Evolutionary conservation across 2,113 vertebrate genomes (phyloP).

Genomic region (Pangasianodon gigas): DNA sequence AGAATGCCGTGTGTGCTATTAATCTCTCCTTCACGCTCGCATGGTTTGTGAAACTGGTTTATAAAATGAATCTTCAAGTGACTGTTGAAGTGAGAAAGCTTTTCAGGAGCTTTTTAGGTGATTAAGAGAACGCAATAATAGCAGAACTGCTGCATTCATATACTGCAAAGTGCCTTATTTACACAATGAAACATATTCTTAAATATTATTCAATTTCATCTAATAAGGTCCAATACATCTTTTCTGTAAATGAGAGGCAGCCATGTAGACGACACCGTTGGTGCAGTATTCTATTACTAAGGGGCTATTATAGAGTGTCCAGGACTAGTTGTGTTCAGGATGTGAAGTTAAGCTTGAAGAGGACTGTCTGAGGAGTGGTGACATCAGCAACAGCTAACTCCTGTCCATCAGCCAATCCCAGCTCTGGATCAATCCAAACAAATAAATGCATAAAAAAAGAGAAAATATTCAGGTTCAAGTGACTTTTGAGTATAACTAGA

Average conservation of each 20-base stretch:
- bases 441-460: neutral
- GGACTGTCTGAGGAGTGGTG: conserved; percentile 91
- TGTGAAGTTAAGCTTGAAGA: conserved; percentile 91
- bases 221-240: neutral
- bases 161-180: conserved; percentile 23
- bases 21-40: neutral
- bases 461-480: neutral
- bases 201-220: conserved; percentile 28
- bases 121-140: neutral
- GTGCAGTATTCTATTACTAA: neutral
- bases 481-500: neutral
- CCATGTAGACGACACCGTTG: neutral
- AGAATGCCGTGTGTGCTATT: neutral
- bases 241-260: neutral
- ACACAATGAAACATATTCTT: conserved; percentile 23
- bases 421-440: conserved; percentile 73
- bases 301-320: neutral
- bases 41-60: neutral
- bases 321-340: conserved; percentile 22
- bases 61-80: neutral
- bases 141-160: neutral
- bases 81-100: neutral
- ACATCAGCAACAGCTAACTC: conserved; percentile 91
- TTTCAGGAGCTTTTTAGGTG: neutral
- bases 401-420: conserved; percentile 88